A percentile compares a stretch with the other conserved stretches of the same genome.
Conservation (phyloP, 2,113 vertebrate species). For the Scomber colias region DNA sequence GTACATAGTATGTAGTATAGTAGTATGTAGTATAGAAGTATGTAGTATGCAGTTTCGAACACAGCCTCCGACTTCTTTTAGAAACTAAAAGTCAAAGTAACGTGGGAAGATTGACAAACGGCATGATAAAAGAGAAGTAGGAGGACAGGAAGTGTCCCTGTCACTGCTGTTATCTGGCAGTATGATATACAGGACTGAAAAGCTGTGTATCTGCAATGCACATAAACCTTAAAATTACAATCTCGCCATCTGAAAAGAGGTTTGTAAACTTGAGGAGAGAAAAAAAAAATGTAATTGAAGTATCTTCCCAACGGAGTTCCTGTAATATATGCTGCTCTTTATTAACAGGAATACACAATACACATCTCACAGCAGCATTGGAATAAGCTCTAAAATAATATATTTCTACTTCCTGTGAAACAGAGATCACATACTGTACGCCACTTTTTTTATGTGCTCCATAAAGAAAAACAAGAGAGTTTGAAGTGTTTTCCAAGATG, state of each 20-base stretch:
- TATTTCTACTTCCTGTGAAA: neutral
- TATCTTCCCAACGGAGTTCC: neutral
- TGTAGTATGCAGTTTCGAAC: too few relatives aligned
- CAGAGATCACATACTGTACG: neutral
- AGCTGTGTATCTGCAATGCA: conserved; percentile 1
- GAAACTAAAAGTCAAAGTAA: conserved; percentile 40
- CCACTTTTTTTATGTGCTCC: neutral
- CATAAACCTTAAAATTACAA: conserved; percentile 26
- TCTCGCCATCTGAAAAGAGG: neutral
- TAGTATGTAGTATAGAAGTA: too few relatives aligned
- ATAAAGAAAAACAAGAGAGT: neutral
- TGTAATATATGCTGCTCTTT: neutral
- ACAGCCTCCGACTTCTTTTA: neutral
- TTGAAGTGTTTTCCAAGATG: neutral
- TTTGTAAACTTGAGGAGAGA: conserved; percentile 1
- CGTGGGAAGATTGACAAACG: conserved; percentile 29
- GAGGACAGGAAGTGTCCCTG: conserved; percentile 38
- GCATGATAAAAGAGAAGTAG: conserved; percentile 41
- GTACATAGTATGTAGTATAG: too few relatives aligned
- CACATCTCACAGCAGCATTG: neutral
- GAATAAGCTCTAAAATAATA: neutral
- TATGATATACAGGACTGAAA: conserved; percentile 22
- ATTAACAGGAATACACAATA: neutral
- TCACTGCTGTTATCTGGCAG: conserved; percentile 25
- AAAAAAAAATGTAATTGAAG: neutral